A percentile compares a stretch with the other conserved stretches of the same genome.
phyloP scores from a whole-genome alignment of 2,888 invertebrate species.

The Epinotia brunnichana region DNA sequence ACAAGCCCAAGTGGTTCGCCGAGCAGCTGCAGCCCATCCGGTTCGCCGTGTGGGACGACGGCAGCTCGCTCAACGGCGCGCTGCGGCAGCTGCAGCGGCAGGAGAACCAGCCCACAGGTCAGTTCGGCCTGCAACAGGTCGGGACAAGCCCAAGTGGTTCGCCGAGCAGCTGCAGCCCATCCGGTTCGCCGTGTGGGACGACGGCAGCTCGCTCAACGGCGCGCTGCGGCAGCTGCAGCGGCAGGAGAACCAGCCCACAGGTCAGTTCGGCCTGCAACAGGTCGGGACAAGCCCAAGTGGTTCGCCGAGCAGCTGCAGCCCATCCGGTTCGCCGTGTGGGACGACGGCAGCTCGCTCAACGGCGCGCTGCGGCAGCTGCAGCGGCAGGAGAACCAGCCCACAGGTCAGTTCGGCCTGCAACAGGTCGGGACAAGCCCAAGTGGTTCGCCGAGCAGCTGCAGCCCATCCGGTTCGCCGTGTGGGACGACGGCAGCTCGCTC shows the following conservation, averaged over 20 bases:
- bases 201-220: slow-evolving; percentile 91
- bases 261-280: slow-evolving; percentile 80
- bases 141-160: slow-evolving; percentile 99
- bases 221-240: slow-evolving; percentile 89
- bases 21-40: slow-evolving; percentile 93
- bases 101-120: slow-evolving; percentile 91
- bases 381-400: slow-evolving; percentile 91
- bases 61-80: slow-evolving; percentile 91
- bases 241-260: slow-evolving; percentile 91
- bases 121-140: slow-evolving; percentile 85
- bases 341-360: slow-evolving; percentile 91
- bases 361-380: slow-evolving; percentile 89
- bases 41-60: slow-evolving; percentile 96
- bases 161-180: slow-evolving; percentile 94
- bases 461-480: slow-evolving; percentile 95
- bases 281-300: slow-evolving; percentile 99
- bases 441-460: slow-evolving; percentile 97
- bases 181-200: slow-evolving; percentile 96
- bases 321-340: slow-evolving; percentile 96
- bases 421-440: slow-evolving; percentile 99
- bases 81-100: slow-evolving; percentile 88
- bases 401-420: slow-evolving; percentile 78
- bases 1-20: slow-evolving; percentile 99
- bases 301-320: slow-evolving; percentile 94
- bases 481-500: slow-evolving; percentile 89